Conservation (phyloP, 2,888 invertebrate species). For the Limenitis camilla region DNA sequence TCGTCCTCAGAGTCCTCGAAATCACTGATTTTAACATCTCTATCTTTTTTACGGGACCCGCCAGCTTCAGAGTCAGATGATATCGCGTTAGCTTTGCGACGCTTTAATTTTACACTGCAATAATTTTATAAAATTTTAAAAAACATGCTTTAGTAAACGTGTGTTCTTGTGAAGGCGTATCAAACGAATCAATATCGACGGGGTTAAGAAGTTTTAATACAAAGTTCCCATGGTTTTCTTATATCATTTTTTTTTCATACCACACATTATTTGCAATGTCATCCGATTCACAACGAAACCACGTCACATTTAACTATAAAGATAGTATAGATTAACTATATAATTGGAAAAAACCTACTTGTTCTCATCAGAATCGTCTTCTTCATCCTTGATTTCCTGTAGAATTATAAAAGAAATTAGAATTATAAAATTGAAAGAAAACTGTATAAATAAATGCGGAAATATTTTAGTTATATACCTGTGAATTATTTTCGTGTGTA, state of each 20-base stretch:
- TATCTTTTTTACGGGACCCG: constrained; percentile 40
- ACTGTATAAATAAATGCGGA: neutral
- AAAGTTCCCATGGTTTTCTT: no score
- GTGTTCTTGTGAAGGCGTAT: no score
- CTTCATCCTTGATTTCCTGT: constrained; percentile 39
- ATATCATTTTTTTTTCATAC: no score
- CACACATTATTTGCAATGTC: no score
- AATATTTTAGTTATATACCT: constrained; percentile 9
- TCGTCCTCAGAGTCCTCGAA: constrained; percentile 58
- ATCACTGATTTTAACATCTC: constrained; percentile 42
- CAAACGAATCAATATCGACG: no score
- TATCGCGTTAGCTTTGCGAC: constrained; percentile 57
- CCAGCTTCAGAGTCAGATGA: constrained; percentile 61
- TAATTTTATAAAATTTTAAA: neutral
- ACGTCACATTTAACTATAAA: no score
- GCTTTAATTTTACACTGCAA: constrained; percentile 47
- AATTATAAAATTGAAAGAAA: no score
- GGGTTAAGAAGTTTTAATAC: no score
- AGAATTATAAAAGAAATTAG: no score
- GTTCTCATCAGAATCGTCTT: constrained; percentile 43
- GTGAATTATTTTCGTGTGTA: constrained; percentile 35
- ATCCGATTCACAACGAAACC: no score
- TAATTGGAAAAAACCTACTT: constrained; percentile 44
- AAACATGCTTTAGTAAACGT: no score
- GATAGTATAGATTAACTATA: no score